Evolutionary conservation across 2,888 invertebrate species (phyloP).

Genomic region (Pocota personata): DNA sequence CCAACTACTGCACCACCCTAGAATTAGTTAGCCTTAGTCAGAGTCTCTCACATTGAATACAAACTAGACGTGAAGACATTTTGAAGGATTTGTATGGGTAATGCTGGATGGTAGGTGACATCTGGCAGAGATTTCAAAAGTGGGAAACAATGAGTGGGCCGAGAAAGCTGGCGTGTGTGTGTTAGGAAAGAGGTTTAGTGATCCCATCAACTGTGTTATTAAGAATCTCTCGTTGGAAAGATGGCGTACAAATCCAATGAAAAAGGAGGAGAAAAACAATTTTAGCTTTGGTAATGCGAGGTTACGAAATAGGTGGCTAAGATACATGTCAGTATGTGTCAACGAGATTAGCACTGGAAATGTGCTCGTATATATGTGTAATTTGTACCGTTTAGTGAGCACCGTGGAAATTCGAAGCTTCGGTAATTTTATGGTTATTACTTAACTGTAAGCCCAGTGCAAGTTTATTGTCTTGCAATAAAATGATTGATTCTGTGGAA

Average conservation of each 20-base stretch:
- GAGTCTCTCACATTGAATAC: conserved; percentile 53
- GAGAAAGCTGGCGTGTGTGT: conserved; percentile 5
- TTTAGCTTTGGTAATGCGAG: not conserved
- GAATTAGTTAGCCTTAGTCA: conserved; percentile 58
- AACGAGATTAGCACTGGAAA: conserved; percentile 52
- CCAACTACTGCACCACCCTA: conserved; percentile 58
- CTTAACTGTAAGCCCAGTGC: not conserved
- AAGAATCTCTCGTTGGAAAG: conserved; percentile 40
- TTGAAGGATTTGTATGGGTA: conserved; percentile 69
- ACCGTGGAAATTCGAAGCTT: not conserved
- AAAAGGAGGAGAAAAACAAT: conserved; percentile 17
- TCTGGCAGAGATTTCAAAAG: conserved; percentile 71
- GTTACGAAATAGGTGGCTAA: conserved; percentile 58
- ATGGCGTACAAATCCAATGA: conserved; percentile 5
- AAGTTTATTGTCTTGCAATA: conserved; percentile 11
- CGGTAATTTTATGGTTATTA: not conserved
- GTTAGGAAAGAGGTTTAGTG: conserved; percentile 20
- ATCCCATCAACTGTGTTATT: conserved; percentile 59
- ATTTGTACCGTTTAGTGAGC: conserved; percentile 53
- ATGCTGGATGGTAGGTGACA: conserved; percentile 65
- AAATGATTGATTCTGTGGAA: conserved; percentile 26
- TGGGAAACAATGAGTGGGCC: conserved; percentile 69
- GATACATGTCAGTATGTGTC: conserved; percentile 55
- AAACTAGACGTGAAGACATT: conserved; percentile 70
- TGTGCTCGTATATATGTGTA: conserved; percentile 1